Conservation (phyloP, 2,113 vertebrate species). For the Macrotus californicus region DNA sequence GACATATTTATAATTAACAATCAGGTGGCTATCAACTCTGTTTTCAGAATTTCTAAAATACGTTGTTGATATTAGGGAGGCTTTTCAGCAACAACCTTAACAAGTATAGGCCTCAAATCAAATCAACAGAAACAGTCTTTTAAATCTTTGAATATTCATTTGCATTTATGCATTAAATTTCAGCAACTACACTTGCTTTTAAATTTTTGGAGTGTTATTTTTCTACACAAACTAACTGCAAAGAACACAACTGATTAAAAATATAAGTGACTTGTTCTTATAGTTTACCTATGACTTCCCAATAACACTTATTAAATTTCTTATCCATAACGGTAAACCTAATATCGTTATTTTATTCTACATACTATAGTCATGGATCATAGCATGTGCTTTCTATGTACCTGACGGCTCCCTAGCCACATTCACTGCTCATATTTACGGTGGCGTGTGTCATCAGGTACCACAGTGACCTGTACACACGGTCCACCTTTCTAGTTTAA, state of each 20-base stretch:
- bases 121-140: slow-evolving; percentile 22
- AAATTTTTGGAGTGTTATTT: neutral
- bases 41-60: slow-evolving; percentile 30
- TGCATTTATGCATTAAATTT: slow-evolving; percentile 23
- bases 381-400: neutral
- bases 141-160: neutral
- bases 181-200: neutral
- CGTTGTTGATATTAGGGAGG: neutral
- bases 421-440: neutral
- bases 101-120: neutral
- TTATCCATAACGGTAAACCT: neutral
- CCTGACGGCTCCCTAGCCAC: neutral
- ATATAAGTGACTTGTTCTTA: neutral
- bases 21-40: neutral
- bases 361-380: neutral
- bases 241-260: neutral
- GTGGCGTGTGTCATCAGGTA: neutral
- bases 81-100: neutral
- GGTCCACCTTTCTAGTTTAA: neutral
- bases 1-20: neutral
- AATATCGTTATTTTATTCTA: neutral
- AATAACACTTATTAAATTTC: neutral
- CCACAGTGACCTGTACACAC: neutral
- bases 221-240: neutral
- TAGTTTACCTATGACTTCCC: neutral